These are phyloP conservation scores for Carassius gibelio DNA, from an alignment of 2,113 vertebrate species.

Conservation along the genomic window DNA sequence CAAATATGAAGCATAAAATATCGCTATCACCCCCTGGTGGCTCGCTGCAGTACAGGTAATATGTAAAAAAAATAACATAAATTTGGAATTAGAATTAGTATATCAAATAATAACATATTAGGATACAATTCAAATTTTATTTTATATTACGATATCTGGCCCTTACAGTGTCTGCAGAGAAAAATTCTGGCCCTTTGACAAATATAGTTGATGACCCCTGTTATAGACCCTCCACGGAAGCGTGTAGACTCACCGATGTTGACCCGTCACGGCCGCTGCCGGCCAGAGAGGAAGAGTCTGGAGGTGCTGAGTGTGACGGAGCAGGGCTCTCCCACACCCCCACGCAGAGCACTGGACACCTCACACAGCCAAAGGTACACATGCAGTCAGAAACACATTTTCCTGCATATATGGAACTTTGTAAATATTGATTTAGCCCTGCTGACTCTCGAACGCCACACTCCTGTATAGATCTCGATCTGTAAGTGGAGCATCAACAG, in stretches of 20 bases:
- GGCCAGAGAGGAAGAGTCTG: slow-evolving; percentile 89
- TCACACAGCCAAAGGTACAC: slow-evolving; percentile 89
- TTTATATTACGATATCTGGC: too few relatives aligned
- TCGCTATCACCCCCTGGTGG: too few relatives aligned
- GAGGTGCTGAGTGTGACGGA: slow-evolving; percentile 90
- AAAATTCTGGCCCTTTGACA: too few relatives aligned
- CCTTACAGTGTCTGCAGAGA: too few relatives aligned
- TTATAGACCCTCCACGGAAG: slow-evolving; percentile 86
- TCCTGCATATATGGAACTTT: background rate
- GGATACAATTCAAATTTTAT: too few relatives aligned
- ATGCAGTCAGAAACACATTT: background rate
- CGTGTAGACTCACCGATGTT: slow-evolving; percentile 91
- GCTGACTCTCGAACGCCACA: background rate
- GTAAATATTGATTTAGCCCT: background rate
- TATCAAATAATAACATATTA: too few relatives aligned
- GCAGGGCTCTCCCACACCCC: slow-evolving; percentile 87
- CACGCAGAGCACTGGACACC: slow-evolving; percentile 86
- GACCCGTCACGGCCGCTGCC: slow-evolving; percentile 85
- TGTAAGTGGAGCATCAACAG: slow-evolving; percentile 90
- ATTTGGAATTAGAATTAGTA: too few relatives aligned
- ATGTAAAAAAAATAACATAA: too few relatives aligned
- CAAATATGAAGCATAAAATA: too few relatives aligned
- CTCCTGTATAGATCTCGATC: slow-evolving; percentile 82
- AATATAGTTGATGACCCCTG: too few relatives aligned
- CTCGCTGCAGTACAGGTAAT: too few relatives aligned